Conservation (phyloP, 2,888 invertebrate species). For the Eumacrocentrus americanus region DNA sequence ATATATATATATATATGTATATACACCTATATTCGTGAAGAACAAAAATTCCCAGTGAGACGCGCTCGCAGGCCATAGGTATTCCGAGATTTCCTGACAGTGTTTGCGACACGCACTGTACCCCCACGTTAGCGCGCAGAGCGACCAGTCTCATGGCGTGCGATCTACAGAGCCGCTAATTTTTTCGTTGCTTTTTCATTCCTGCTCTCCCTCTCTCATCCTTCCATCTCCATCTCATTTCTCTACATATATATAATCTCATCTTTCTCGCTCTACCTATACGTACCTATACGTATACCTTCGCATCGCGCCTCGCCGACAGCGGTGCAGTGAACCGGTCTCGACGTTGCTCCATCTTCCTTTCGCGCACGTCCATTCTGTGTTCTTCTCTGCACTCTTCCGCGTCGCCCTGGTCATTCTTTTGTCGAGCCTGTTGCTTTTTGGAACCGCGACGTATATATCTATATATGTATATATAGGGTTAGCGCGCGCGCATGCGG, state of each 20-base stretch:
- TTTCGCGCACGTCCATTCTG: conserved; percentile 17
- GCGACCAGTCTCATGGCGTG: conserved; percentile 40
- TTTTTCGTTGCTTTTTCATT: conserved; percentile 48
- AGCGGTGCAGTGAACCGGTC: conserved; percentile 22
- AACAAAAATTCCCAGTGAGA: conserved; percentile 14
- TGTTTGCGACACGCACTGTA: conserved; percentile 46
- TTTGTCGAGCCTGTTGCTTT: conserved; percentile 46
- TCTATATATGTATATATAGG: not conserved
- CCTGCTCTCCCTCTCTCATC: conserved; percentile 33
- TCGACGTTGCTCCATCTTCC: conserved; percentile 19
- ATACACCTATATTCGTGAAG: too few relatives aligned
- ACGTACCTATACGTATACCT: conserved; percentile 10
- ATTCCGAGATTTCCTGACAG: conserved; percentile 39
- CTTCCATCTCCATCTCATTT: conserved; percentile 15
- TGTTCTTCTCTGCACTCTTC: conserved; percentile 11
- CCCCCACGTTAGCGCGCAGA: conserved; percentile 25
- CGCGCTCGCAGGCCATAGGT: conserved; percentile 17
- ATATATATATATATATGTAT: too few relatives aligned
- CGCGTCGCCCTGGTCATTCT: conserved; percentile 42
- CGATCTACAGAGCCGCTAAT: conserved; percentile 48
- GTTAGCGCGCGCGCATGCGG: conserved; percentile 21
- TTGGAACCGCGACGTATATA: conserved; percentile 29
- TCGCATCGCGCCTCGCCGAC: too few relatives aligned
- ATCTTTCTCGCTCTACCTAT: too few relatives aligned
- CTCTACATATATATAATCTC: conserved; percentile 7